phyloP scores from a whole-genome alignment of 2,797 vertebrate genomes.

The Mus spretus region DNA sequence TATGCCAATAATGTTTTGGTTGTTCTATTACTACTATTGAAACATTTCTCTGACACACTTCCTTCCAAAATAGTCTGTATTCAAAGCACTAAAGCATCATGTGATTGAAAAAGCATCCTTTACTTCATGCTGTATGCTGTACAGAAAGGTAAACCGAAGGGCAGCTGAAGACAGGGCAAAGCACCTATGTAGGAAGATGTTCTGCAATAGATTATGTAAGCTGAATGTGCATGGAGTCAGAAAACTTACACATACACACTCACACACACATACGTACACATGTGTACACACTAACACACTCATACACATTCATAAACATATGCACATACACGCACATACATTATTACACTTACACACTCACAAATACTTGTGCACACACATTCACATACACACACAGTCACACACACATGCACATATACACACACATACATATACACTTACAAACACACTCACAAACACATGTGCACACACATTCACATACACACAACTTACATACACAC shows the following conservation, averaged over 20 bases:
- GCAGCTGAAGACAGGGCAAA: background rate
- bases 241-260: background rate
- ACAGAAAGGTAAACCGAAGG: background rate
- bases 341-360: no score
- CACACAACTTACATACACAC: background rate
- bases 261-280: background rate
- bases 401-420: no score
- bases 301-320: background rate
- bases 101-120: background rate
- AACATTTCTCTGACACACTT: background rate
- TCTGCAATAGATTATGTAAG: slow-evolving; percentile 1
- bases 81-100: background rate
- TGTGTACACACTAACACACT: background rate
- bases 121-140: background rate
- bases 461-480: background rate
- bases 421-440: no score
- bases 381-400: background rate
- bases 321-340: background rate
- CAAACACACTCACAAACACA: background rate
- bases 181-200: background rate
- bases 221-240: background rate
- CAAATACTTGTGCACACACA: background rate
- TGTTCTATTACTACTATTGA: background rate
- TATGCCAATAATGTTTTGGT: background rate
- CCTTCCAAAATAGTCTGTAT: background rate